Evolutionary conservation across 2,888 invertebrate genomes (phyloP).

Genomic region (Sminthurinus aureus): DNA sequence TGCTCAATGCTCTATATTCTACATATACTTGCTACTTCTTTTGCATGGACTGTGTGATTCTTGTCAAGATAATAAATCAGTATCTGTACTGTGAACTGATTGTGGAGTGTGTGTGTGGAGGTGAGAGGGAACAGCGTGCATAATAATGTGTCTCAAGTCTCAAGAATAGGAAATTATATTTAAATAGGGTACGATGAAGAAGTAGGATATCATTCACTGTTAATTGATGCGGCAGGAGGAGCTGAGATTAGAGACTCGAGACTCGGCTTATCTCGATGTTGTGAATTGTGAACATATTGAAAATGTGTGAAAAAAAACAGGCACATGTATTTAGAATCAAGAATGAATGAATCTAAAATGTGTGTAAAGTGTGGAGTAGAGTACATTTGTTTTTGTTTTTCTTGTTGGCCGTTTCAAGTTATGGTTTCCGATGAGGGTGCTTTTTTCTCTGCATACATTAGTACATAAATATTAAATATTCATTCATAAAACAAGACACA

Average conservation of each 20-base stretch:
- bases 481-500: background rate
- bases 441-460: background rate
- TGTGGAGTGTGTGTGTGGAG: background rate
- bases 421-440: no score
- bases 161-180: background rate
- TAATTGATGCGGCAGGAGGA: background rate
- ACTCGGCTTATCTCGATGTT: no score
- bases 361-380: background rate
- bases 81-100: background rate
- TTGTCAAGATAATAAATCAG: background rate
- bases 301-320: background rate
- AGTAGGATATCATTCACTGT: background rate
- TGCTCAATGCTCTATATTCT: background rate
- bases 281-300: no score
- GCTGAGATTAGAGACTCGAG: background rate
- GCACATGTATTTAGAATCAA: background rate
- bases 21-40: background rate
- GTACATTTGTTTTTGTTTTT: no score
- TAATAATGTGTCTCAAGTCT: no score
- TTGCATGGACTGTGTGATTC: background rate
- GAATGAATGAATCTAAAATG: background rate
- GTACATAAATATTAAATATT: background rate
- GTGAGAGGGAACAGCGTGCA: background rate
- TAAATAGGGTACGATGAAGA: background rate
- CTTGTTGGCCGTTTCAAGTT: no score